phyloP scores from a whole-genome alignment of 2,888 invertebrate species.

The Atethmia centrago region DNA sequence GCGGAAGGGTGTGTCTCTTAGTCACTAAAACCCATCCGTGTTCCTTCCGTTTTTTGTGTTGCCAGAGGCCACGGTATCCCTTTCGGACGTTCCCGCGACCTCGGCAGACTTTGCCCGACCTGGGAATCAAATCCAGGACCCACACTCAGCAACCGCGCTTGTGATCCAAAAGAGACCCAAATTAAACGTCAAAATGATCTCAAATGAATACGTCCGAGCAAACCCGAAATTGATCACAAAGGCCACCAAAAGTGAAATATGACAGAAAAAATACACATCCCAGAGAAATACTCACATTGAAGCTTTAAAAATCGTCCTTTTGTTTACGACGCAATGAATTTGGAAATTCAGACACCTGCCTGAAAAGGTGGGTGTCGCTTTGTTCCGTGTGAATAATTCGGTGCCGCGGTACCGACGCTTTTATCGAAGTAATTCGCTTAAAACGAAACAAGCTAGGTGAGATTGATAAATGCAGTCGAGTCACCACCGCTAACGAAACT shows the following conservation, averaged over 20 bases:
- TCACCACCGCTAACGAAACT: slow-evolving; percentile 38
- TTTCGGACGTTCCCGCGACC: too few relatives aligned
- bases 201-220: slow-evolving; percentile 41
- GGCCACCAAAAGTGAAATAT: slow-evolving; percentile 73
- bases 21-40: too few relatives aligned
- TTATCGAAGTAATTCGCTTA: slow-evolving; percentile 80
- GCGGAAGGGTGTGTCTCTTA: too few relatives aligned
- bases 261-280: slow-evolving; percentile 67
- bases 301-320: slow-evolving; percentile 82
- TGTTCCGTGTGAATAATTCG: slow-evolving; percentile 83
- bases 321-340: slow-evolving; percentile 87
- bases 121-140: too few relatives aligned
- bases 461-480: slow-evolving; percentile 79
- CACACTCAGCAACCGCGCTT: not conserved
- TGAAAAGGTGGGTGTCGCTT: slow-evolving; percentile 80
- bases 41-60: too few relatives aligned
- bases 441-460: slow-evolving; percentile 79
- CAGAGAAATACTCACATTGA: slow-evolving; percentile 69
- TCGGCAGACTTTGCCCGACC: too few relatives aligned
- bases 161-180: slow-evolving; percentile 4
- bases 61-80: too few relatives aligned
- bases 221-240: slow-evolving; percentile 62
- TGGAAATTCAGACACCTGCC: slow-evolving; percentile 84
- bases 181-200: slow-evolving; percentile 9
- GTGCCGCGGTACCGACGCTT: slow-evolving; percentile 67